These are phyloP conservation scores for Glaucopsyche alexis DNA, from an alignment of 2,888 invertebrate species.

Conservation along the genomic window DNA sequence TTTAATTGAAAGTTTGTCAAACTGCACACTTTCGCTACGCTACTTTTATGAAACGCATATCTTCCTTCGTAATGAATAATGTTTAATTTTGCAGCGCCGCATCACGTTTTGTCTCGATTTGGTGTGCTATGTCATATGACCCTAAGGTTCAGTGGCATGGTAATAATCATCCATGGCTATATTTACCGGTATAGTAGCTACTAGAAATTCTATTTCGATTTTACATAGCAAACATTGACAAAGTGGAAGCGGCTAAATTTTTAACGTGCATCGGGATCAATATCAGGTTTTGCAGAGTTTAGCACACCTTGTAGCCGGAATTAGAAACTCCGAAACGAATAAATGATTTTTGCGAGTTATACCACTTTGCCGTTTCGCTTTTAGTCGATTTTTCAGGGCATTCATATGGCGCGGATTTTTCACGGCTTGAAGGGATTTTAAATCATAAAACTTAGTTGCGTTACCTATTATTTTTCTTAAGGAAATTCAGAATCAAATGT, in stretches of 20 bases:
- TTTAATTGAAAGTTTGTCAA: not conserved
- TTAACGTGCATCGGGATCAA: not conserved
- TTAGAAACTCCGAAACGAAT: slow-evolving; percentile 6
- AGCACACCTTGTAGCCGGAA: slow-evolving; percentile 17
- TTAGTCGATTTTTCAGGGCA: not conserved
- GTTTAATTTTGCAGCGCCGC: too few species aligned
- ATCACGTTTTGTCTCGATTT: too few species aligned
- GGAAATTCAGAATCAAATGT: too few species aligned
- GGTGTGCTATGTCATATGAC: too few species aligned
- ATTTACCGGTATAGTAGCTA: not conserved
- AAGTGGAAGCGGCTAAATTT: not conserved
- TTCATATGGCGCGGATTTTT: not conserved
- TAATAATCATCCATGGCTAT: too few species aligned
- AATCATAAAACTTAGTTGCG: too few species aligned
- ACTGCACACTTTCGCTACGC: not conserved
- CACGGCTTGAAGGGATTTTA: too few species aligned
- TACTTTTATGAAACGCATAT: too few species aligned
- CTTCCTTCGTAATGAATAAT: too few species aligned
- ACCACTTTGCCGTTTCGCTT: not conserved
- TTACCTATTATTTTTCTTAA: too few species aligned
- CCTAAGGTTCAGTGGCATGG: too few species aligned
- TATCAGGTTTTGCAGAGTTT: not conserved
- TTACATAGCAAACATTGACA: slow-evolving; percentile 1
- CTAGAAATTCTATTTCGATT: not conserved
- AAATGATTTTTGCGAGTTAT: slow-evolving; percentile 12